Base-by-base conservation (phyloP, 1,140 invertebrate genomes). In the Trachymyrmex cornetzi region DNA sequence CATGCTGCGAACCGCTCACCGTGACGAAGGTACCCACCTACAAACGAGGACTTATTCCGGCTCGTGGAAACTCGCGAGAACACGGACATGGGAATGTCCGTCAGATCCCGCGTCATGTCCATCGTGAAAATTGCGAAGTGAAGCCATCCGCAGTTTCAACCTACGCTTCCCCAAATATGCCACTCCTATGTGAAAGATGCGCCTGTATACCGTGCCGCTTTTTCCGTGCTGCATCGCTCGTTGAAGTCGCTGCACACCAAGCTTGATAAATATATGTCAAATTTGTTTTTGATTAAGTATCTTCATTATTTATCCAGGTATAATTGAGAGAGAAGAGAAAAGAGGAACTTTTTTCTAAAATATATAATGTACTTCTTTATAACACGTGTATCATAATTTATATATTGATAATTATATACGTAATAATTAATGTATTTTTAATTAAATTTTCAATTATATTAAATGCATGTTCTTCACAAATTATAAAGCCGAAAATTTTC, bases 21-120 rank as follows among this genome's bases (percentile, higher is more conserved):
- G 92, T 94, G 93, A 94, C 93, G 91, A 92, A 93, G 92, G 90
- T 93, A 93, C 91, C 93, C 92, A 92, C 93, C 92, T 93, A 93
- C 92, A 86, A 93, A 93, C 90, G 89, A 88, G 89, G 89, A 93
- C 89, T 93, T 80, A 86, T 88, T 92, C 88, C 79, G 85, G 66
- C 82, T 87, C 88, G 53, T 88, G 87, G 89, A 92, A 89, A 93
- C 92, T 92, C 89, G 88, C 88, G 87, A 88, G 87, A 88, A 88
- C 69, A 77, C 81, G 61, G 91, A 92, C 93, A 93, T 93, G 93
- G 92, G 93, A 94, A 93, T 91, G 55, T 84, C 80, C 77, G 57
- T 22, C 22, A 6, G 48, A 22, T 72, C 19, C 34, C 67, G 84
- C 53, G 55, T 64, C 59, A n/a, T 34, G 38, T 57, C 12, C 57